Evolutionary conservation across 2,797 vertebrate genomes (phyloP).

Genomic region (Pterois miles): DNA sequence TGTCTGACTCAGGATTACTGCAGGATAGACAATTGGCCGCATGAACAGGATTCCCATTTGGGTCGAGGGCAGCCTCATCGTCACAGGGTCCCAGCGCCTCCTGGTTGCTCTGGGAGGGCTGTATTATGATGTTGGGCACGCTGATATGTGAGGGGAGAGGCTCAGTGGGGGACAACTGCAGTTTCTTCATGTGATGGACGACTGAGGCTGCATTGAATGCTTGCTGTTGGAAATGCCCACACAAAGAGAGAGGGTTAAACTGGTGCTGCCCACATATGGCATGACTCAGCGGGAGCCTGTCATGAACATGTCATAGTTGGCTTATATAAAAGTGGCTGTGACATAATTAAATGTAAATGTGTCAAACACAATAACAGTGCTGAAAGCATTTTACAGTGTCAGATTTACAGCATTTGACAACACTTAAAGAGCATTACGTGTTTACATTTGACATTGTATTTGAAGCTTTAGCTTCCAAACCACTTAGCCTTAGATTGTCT

Average conservation of each 20-base stretch:
- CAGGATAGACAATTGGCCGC: slow-evolving; percentile 40
- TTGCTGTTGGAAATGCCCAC: slow-evolving; percentile 79
- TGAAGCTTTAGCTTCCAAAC: background rate
- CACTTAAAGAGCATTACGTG: background rate
- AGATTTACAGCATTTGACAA: background rate
- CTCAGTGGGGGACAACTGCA: slow-evolving; percentile 80
- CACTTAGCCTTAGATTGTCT: background rate
- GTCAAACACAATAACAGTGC: background rate
- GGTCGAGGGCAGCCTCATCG: slow-evolving; percentile 38
- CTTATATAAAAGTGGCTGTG: background rate
- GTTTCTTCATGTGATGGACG: slow-evolving; percentile 90
- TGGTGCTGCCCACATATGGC: background rate
- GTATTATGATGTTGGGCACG: slow-evolving; percentile 49
- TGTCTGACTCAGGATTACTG: slow-evolving; percentile 61
- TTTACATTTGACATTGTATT: background rate
- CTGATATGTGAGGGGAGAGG: background rate
- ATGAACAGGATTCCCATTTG: slow-evolving; percentile 66
- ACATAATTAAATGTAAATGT: background rate
- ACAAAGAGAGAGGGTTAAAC: slow-evolving; percentile 3
- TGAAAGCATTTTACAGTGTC: background rate
- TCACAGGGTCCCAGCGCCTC: background rate
- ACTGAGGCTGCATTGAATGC: slow-evolving; percentile 88
- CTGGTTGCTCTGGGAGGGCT: slow-evolving; percentile 39
- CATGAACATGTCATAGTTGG: background rate
- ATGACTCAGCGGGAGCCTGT: background rate